phyloP scores from a whole-genome alignment of 2,888 invertebrate genomes.

The Diarsia mendica region DNA sequence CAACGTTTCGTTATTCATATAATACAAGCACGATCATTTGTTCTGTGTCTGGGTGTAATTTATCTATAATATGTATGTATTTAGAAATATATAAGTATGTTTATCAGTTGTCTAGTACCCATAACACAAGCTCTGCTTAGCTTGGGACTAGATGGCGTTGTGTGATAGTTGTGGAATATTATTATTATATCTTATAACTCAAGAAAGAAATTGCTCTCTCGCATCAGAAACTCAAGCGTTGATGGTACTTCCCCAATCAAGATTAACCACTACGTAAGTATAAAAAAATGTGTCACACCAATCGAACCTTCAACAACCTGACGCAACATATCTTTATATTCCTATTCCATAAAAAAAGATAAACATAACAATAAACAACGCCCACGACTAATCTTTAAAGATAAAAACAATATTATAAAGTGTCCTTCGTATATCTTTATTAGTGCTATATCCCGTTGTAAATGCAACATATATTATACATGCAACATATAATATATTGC shows the following conservation, averaged over 20 bases:
- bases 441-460: constrained; percentile 57
- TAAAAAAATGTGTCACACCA: constrained; percentile 7
- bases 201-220: no score
- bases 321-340: constrained; percentile 31
- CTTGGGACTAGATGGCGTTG: no score
- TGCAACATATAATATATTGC: constrained; percentile 10
- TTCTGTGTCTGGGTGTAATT: no score
- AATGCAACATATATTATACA: constrained; percentile 39
- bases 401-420: constrained; percentile 61
- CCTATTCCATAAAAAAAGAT: constrained; percentile 39
- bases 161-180: no score
- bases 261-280: background rate
- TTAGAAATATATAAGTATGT: no score
- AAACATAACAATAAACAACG: constrained; percentile 51
- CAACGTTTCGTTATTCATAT: no score
- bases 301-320: background rate
- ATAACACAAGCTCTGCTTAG: no score
- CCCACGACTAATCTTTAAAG: constrained; percentile 50
- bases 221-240: background rate
- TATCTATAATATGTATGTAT: no score
- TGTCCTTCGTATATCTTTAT: constrained; percentile 60
- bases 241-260: background rate
- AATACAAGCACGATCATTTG: no score
- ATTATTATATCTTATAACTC: background rate
- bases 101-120: no score